Evolutionary conservation across 1,140 invertebrate species (phyloP).

Genomic region (Scaptomyza graminum): DNA sequence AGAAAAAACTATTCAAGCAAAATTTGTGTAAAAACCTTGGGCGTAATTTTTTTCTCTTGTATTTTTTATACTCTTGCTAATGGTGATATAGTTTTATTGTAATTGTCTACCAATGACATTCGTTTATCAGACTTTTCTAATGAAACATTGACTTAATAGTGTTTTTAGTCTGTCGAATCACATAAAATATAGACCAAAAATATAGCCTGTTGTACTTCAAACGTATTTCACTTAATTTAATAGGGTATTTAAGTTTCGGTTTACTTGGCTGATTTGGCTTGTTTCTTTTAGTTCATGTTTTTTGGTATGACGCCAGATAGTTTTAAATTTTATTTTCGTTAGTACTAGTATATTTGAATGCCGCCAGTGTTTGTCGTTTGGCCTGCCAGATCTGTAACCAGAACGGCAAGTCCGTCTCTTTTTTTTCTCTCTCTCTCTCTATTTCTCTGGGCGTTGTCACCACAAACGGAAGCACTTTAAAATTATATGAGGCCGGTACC

Average conservation of each 20-base stretch:
- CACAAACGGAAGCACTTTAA: constrained; percentile 82
- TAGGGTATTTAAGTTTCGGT: not conserved
- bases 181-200: too few relatives aligned
- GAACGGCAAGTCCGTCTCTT: constrained; percentile 6
- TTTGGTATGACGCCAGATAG: constrained; percentile 46
- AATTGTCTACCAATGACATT: too few relatives aligned
- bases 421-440: not conserved
- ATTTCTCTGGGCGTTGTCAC: constrained; percentile 44
- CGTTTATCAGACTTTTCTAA: too few relatives aligned
- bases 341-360: constrained; percentile 61
- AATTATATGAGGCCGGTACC: constrained; percentile 75
- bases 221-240: too few relatives aligned
- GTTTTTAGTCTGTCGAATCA: too few relatives aligned
- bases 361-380: constrained; percentile 70
- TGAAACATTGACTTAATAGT: too few relatives aligned
- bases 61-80: not conserved
- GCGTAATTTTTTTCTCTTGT: not conserved
- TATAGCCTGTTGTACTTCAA: too few relatives aligned
- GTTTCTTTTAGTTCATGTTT: constrained; percentile 32
- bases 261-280: not conserved
- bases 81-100: not conserved
- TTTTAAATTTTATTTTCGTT: constrained; percentile 74
- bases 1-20: constrained; percentile 41
- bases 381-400: constrained; percentile 44
- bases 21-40: constrained; percentile 29